Evolutionary conservation across 92 coral and sea anemone species (phyloP).

Genomic region (Bergia sp.): DNA sequence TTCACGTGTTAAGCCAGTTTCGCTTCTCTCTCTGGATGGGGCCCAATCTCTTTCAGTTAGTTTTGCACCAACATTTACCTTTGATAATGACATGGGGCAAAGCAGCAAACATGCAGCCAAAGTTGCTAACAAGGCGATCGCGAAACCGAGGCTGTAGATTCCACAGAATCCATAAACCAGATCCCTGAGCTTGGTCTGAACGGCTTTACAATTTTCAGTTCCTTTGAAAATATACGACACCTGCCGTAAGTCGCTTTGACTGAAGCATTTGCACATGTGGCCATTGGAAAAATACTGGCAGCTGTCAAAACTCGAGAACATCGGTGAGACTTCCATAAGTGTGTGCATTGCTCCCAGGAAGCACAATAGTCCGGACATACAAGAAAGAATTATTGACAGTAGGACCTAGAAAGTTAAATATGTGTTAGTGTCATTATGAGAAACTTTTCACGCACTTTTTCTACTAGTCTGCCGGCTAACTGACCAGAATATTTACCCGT

Average conservation of each 20-base stretch:
- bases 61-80: slow-evolving; percentile 49
- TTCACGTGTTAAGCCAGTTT: not conserved
- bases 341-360: slow-evolving; percentile 80
- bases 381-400: slow-evolving; percentile 63
- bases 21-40: not conserved
- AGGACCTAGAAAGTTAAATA: slow-evolving; percentile 53
- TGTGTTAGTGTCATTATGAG: not conserved
- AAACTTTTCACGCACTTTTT: not conserved
- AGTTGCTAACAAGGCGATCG: slow-evolving; percentile 76
- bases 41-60: not conserved
- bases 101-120: slow-evolving; percentile 68
- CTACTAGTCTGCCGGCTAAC: not conserved
- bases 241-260: slow-evolving; percentile 75
- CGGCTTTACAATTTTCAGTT: slow-evolving; percentile 79
- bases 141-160: slow-evolving; percentile 82
- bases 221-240: slow-evolving; percentile 86
- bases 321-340: slow-evolving; percentile 72
- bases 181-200: slow-evolving; percentile 76
- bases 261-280: slow-evolving; percentile 86
- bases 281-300: slow-evolving; percentile 79
- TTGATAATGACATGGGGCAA: slow-evolving; percentile 64
- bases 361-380: slow-evolving; percentile 67
- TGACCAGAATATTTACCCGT: not conserved
- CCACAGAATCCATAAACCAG: slow-evolving; percentile 95
- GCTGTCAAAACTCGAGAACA: slow-evolving; percentile 77